These are phyloP conservation scores for Polyergus mexicanus DNA, from an alignment of 1,140 invertebrate genomes.

Conservation along the genomic window DNA sequence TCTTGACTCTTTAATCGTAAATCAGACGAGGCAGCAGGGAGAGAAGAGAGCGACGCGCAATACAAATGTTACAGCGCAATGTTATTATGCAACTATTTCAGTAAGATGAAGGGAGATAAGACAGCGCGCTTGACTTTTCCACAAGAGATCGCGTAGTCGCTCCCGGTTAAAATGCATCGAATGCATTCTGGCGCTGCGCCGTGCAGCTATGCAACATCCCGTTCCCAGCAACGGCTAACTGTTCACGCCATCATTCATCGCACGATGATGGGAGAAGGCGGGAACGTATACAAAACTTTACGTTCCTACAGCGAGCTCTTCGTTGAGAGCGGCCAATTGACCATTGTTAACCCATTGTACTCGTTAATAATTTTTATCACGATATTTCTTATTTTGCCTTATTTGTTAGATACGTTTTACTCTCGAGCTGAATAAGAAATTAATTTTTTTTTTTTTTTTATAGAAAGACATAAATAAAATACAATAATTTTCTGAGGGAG, in stretches of 20 bases:
- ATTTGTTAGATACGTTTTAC: not conserved
- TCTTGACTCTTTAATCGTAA: not conserved
- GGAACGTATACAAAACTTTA: not conserved
- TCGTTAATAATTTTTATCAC: not conserved
- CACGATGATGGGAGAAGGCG: conserved; percentile 14
- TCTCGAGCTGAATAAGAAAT: not conserved
- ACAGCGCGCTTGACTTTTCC: conserved; percentile 57
- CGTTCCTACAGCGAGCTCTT: not conserved
- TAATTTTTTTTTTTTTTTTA: no score
- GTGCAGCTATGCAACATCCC: conserved; percentile 51
- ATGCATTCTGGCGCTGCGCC: conserved; percentile 36
- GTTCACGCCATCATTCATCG: conserved; percentile 60
- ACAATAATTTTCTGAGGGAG: no score
- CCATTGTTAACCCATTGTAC: not conserved
- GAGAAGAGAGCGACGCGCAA: not conserved
- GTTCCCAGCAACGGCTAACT: conserved; percentile 37
- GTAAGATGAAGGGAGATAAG: conserved; percentile 52
- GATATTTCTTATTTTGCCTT: not conserved
- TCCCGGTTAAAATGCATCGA: conserved; percentile 43
- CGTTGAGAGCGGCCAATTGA: not conserved
- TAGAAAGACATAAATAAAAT: no score
- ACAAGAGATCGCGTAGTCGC: conserved; percentile 18
- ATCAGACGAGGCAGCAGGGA: not conserved
- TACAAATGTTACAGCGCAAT: conserved; percentile 7
- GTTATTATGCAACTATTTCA: conserved; percentile 50